phyloP scores from a whole-genome alignment of 2,113 vertebrate species.

The Xiphophorus hellerii region DNA sequence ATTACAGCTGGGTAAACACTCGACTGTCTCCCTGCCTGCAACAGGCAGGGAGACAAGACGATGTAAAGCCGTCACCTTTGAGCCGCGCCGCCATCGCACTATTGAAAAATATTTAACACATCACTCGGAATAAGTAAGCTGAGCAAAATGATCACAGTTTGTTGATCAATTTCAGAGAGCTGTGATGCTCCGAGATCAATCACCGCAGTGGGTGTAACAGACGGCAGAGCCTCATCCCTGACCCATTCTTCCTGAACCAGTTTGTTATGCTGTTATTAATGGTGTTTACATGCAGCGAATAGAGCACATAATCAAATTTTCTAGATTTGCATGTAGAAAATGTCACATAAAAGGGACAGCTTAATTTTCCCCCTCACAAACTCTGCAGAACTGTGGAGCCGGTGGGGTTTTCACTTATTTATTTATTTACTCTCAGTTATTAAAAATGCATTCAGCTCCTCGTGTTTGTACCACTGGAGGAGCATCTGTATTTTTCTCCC shows the following conservation, averaged over 20 bases:
- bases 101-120: conserved; percentile 36
- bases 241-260: conserved; percentile 24
- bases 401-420: conserved; percentile 16
- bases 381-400: conserved; percentile 29
- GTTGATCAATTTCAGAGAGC: conserved; percentile 33
- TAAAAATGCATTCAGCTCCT: conserved; percentile 42
- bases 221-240: conserved; percentile 28
- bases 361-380: conserved; percentile 44
- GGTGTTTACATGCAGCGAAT: conserved; percentile 41
- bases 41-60: conserved; percentile 1
- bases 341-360: conserved; percentile 46
- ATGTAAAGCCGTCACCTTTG: not conserved
- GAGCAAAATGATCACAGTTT: conserved; percentile 36
- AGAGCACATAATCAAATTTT: conserved; percentile 40
- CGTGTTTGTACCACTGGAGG: conserved; percentile 21
- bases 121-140: conserved; percentile 46
- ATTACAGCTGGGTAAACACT: conserved; percentile 69
- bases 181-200: conserved; percentile 13
- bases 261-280: conserved; percentile 43
- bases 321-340: conserved; percentile 51
- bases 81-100: conserved; percentile 4
- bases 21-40: conserved; percentile 53
- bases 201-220: conserved; percentile 14
- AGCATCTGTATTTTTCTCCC: conserved; percentile 28
- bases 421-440: conserved; percentile 30